These are phyloP conservation scores for Leptinotarsa rubiginosa DNA, from an alignment of 2,888 invertebrate genomes.

Conservation along the genomic window DNA sequence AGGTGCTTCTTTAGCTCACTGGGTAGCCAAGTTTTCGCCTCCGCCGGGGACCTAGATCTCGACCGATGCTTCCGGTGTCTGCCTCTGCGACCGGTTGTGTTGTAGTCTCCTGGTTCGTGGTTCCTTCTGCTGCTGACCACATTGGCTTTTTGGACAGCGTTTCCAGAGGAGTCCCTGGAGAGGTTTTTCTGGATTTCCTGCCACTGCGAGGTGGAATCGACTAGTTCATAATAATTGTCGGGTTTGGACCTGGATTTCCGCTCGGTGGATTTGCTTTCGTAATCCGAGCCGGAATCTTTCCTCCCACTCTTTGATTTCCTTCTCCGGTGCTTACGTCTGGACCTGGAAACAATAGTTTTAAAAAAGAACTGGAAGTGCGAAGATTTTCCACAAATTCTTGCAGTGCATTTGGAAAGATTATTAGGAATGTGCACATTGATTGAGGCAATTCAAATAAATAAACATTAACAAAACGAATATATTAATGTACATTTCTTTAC, in stretches of 20 bases:
- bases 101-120: constrained; percentile 46
- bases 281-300: constrained; percentile 79
- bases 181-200: constrained; percentile 81
- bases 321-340: constrained; percentile 79
- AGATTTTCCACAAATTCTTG: too few species aligned
- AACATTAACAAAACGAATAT: too few species aligned
- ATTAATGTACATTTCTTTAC: too few species aligned
- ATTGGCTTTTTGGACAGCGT: constrained; percentile 76
- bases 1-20: constrained; percentile 86
- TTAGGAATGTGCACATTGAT: too few species aligned
- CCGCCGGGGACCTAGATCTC: constrained; percentile 77
- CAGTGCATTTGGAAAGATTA: too few species aligned
- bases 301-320: constrained; percentile 82
- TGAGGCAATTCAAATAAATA: too few species aligned
- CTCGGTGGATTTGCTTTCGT: constrained; percentile 70
- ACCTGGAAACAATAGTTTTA: constrained; percentile 69
- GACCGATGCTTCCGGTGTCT: constrained; percentile 58
- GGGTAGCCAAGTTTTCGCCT: constrained; percentile 78
- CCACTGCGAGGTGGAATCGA: constrained; percentile 91
- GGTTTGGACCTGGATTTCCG: constrained; percentile 47
- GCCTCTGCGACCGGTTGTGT: constrained; percentile 41
- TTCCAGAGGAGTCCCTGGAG: constrained; percentile 56
- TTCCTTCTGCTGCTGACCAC: constrained; percentile 72
- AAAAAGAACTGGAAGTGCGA: too few species aligned
- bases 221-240: constrained; percentile 73